Percentiles rank a stretch among this genome's conserved stretches.
These are phyloP conservation scores for Paraescarpia echinospica DNA, from an alignment of 1,140 invertebrate species.

Conservation along the genomic window DNA sequence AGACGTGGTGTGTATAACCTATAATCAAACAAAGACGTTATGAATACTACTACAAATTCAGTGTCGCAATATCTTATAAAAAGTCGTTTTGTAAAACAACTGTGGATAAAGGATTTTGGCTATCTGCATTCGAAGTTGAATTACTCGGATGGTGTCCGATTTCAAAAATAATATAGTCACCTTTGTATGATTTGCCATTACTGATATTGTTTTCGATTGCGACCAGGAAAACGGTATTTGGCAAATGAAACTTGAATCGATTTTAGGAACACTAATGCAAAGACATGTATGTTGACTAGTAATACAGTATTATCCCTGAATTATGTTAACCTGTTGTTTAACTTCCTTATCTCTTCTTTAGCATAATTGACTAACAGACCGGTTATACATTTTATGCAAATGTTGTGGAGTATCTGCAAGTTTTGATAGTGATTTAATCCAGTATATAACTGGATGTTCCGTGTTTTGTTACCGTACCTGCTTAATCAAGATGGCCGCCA, in stretches of 20 bases:
- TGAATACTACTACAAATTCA: too few relatives aligned
- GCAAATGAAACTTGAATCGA: neutral
- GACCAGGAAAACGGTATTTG: neutral
- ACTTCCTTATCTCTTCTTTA: neutral
- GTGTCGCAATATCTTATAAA: too few relatives aligned
- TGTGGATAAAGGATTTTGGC: neutral
- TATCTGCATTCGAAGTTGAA: neutral
- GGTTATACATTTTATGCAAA: neutral
- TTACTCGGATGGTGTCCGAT: neutral
- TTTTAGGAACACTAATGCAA: too few relatives aligned
- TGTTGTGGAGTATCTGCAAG: neutral
- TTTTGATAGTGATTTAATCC: neutral
- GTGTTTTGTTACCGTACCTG: neutral
- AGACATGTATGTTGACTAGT: neutral
- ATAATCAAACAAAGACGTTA: too few relatives aligned
- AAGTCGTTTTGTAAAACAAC: too few relatives aligned
- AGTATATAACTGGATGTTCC: neutral
- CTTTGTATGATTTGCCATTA: neutral
- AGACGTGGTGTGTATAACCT: too few relatives aligned
- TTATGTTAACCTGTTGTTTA: neutral
- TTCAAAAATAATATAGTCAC: neutral
- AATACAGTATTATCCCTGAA: neutral
- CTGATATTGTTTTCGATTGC: neutral
- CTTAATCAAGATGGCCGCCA: neutral
- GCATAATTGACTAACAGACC: neutral